Evolutionary conservation across 2,888 invertebrate species (phyloP).

Genomic region (Gerosis bhagava): DNA sequence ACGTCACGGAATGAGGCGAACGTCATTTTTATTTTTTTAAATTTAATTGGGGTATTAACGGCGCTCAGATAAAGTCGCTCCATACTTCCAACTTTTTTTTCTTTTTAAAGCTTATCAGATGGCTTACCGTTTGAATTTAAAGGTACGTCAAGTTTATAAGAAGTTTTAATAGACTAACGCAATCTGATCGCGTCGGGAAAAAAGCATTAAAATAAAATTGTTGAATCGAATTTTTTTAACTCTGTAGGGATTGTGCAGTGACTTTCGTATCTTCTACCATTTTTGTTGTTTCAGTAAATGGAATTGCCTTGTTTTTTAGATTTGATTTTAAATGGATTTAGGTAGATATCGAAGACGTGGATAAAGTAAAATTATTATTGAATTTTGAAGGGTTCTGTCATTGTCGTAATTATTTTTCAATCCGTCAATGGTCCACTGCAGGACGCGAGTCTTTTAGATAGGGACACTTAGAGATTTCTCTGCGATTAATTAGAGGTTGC

Average conservation of each 20-base stretch:
- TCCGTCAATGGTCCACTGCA: too few species aligned
- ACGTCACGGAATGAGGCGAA: constrained; percentile 38
- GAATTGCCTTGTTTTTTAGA: too few species aligned
- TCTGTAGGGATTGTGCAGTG: constrained; percentile 11
- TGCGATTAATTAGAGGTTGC: too few species aligned
- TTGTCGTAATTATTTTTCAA: too few species aligned
- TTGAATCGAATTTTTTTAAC: constrained; percentile 33
- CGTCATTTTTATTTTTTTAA: constrained; percentile 71
- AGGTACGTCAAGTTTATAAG: constrained; percentile 67
- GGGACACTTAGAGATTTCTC: too few species aligned
- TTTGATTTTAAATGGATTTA: too few species aligned
- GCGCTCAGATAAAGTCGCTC: constrained; percentile 73
- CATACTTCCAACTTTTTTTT: constrained; percentile 48
- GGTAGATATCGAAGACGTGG: too few species aligned
- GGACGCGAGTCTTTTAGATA: too few species aligned
- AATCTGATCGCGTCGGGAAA: constrained; percentile 65
- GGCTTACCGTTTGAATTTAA: constrained; percentile 79
- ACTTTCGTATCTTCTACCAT: constrained; percentile 9
- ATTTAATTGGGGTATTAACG: constrained; percentile 80
- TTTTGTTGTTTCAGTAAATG: constrained; percentile 11
- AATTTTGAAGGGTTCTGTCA: too few species aligned
- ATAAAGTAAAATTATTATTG: too few species aligned
- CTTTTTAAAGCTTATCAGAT: constrained; percentile 70
- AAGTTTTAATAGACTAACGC: constrained; percentile 77
- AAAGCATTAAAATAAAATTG: constrained; percentile 59